Base-by-base conservation (phyloP, 2,888 invertebrate genomes). In the Cecidostiba fungosa region DNA sequence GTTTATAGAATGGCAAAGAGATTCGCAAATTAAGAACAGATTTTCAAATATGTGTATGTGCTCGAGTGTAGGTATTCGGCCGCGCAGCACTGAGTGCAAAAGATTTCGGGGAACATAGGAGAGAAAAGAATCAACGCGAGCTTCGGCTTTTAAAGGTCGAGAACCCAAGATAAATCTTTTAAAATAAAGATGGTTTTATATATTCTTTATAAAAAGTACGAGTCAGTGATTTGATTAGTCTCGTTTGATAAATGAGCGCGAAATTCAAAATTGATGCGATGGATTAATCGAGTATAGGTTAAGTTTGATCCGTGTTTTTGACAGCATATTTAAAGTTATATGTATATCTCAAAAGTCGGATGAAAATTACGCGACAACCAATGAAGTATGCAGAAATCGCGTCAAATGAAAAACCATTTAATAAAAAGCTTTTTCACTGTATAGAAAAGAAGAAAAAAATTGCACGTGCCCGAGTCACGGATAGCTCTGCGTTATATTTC, bases 11-110 rank as follows among this genome's bases (percentile, higher is more conserved):
- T 73, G 73, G 59, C 14, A 79, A 54, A 77, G 39, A 62, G 70
- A 76, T 85, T 82, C 43, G 59, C 69, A 78, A 79, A 82, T 82
- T 79, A 76, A 76, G 23, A 82, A 47, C 69, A 50, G 59, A 62
- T 82, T 81, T 81, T 54, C 54, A 43, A 14, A 69, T 72, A 23
- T 19, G 23, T 50, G 32, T 23, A 66, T 26, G 29, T 73, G 1
- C 50, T 43, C 29, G n/a, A n/a, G 43, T 23, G 36, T 39, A 29
- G n/a, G n/a, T 36, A 32, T 59, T n/a, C 59, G n/a, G 23, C 1
- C 59, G 29, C 36, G 4, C n/a, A n/a, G n/a, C n/a, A n/a, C n/a
- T n/a, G 32, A 78, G 32, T 32, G 66, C 77, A 84, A 77, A 77
- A 72, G 19, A 54, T 77, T 77, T 77, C 36, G 16, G 29, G 10